A percentile compares a stretch with the other conserved stretches of the same genome.
Conservation (phyloP, 2,113 vertebrate genomes). For the Trinectes maculatus region DNA sequence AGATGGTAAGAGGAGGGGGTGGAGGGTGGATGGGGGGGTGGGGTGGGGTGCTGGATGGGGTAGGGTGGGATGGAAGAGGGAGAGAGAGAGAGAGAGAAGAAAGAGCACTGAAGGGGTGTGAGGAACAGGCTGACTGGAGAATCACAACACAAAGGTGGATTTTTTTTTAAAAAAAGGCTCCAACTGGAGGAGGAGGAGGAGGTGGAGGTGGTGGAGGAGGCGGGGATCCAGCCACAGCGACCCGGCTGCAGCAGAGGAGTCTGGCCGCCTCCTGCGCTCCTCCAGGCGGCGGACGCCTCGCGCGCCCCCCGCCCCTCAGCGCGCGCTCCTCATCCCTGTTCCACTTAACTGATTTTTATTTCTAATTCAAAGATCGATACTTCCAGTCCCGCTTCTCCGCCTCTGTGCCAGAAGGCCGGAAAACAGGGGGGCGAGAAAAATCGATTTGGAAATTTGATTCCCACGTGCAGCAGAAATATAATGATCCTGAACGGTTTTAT, state of each 20-base stretch:
- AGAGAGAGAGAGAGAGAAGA: background rate
- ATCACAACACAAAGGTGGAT: constrained; percentile 85
- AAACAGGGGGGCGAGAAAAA: too few species aligned
- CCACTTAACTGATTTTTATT: constrained; percentile 20
- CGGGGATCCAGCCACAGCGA: constrained; percentile 44
- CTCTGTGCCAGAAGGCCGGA: too few species aligned
- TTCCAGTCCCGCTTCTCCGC: background rate
- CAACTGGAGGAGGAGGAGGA: constrained; percentile 15
- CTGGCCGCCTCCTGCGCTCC: constrained; percentile 42
- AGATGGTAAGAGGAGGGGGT: constrained; percentile 84
- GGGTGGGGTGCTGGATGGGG: constrained; percentile 38
- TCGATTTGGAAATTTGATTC: too few species aligned
- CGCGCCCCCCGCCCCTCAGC: constrained; percentile 13
- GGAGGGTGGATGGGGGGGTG: constrained; percentile 29
- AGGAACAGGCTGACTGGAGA: constrained; percentile 79
- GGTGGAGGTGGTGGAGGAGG: constrained; percentile 13
- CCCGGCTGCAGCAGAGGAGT: constrained; percentile 18
- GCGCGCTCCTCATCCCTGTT: background rate
- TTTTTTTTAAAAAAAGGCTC: background rate
- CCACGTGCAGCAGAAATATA: too few species aligned
- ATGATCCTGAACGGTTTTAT: too few species aligned
- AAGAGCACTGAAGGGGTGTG: constrained; percentile 64
- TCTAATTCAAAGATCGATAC: background rate
- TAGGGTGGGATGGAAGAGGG: constrained; percentile 55
- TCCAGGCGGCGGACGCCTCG: constrained; percentile 42